phyloP scores from a whole-genome alignment of 1,140 invertebrate species.

The Philotrypesis tridentata region DNA sequence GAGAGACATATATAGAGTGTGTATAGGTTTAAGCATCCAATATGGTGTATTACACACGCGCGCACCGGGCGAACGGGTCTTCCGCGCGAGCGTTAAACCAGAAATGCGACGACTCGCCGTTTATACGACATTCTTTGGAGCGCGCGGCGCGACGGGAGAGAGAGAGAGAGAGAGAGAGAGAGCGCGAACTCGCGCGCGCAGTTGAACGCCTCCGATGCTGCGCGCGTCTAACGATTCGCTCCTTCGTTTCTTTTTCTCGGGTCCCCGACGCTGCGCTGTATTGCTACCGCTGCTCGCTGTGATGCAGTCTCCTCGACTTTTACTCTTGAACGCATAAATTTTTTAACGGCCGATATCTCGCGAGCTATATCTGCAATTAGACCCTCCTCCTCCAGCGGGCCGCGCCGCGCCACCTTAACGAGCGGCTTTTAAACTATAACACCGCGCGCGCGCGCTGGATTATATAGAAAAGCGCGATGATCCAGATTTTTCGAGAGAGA shows the following conservation, averaged over 20 bases:
- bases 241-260: neutral
- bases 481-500: neutral
- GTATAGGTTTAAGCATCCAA: neutral
- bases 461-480: neutral
- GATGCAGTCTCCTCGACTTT: too few relatives aligned
- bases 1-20: neutral
- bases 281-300: too few relatives aligned
- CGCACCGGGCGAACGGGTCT: slow-evolving; percentile 35
- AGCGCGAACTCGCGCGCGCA: neutral
- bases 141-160: too few relatives aligned
- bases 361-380: neutral
- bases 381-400: too few relatives aligned
- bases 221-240: neutral
- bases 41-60: neutral
- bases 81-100: slow-evolving; percentile 38
- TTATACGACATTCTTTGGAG: neutral
- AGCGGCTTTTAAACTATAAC: neutral
- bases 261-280: too few relatives aligned
- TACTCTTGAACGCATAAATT: neutral
- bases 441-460: too few relatives aligned
- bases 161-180: neutral
- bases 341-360: neutral
- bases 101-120: slow-evolving; percentile 10
- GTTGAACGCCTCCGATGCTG: neutral
- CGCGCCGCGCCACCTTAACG: neutral